Evolutionary conservation across 2,113 vertebrate genomes (phyloP).

Genomic region (Fulica atra): DNA sequence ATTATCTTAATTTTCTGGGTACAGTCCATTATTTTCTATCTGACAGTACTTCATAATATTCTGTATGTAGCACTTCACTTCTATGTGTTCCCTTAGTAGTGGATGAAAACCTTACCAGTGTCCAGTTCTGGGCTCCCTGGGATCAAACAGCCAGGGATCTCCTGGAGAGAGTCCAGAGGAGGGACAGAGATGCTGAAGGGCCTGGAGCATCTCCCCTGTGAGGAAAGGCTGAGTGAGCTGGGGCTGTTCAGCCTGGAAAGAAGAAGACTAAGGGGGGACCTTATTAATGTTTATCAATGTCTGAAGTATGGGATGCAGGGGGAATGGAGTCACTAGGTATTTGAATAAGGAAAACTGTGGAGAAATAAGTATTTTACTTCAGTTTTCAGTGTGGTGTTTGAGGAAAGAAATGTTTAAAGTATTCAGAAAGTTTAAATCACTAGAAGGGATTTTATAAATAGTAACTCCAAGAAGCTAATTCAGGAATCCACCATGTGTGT

Average conservation of each 20-base stretch:
- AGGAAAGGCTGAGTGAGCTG: too few relatives aligned
- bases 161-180: too few relatives aligned
- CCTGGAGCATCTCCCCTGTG: too few relatives aligned
- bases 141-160: too few relatives aligned
- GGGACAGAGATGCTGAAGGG: too few relatives aligned
- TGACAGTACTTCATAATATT: neutral
- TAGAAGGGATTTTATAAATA: neutral
- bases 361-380: neutral
- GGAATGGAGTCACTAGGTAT: neutral
- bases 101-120: neutral
- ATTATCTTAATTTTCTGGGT: constrained; percentile 5
- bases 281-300: too few relatives aligned
- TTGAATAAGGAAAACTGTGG: neutral
- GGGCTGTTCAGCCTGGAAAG: too few relatives aligned
- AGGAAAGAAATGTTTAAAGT: neutral
- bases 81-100: neutral
- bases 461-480: neutral
- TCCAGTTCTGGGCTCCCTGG: too few relatives aligned
- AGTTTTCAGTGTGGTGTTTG: neutral
- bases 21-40: neutral
- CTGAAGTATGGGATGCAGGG: too few relatives aligned
- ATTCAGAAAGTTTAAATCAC: neutral
- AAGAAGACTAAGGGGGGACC: too few relatives aligned
- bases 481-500: neutral
- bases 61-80: neutral